Percentiles rank a stretch among this genome's conserved stretches.
These are phyloP conservation scores for Caenorhabditis wallacei DNA, from an alignment of 2,888 invertebrate species.

Conservation along the genomic window DNA sequence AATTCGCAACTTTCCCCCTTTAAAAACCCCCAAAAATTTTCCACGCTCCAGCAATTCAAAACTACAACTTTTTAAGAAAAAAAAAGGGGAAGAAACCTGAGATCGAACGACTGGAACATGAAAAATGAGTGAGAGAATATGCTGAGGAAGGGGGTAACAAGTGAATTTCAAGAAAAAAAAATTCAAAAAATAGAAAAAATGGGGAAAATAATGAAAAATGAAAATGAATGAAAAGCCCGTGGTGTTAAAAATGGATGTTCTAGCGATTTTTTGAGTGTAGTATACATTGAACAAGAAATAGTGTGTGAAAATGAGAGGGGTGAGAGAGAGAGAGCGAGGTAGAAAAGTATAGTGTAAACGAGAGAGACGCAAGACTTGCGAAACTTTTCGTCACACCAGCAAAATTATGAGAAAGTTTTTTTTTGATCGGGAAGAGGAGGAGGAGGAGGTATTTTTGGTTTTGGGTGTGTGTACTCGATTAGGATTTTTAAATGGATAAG, in stretches of 20 bases:
- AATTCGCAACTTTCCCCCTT: too few species aligned
- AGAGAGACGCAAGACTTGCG: constrained; percentile 27
- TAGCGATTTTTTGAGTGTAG: constrained; percentile 59
- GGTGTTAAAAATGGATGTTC: too few species aligned
- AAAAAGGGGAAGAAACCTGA: too few species aligned
- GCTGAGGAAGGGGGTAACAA: constrained; percentile 12
- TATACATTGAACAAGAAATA: constrained; percentile 8
- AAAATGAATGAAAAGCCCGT: too few species aligned
- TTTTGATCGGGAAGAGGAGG: constrained; percentile 22
- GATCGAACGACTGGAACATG: constrained; percentile 31
- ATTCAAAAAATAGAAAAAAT: too few species aligned
- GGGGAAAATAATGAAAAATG: constrained; percentile 39
- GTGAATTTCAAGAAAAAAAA: too few species aligned
- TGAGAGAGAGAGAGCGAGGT: constrained; percentile 26
- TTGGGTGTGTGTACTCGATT: constrained; percentile 51
- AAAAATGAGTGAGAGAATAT: constrained; percentile 33
- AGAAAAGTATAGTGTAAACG: constrained; percentile 17
- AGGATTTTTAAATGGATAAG: constrained; percentile 19
- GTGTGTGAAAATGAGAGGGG: constrained; percentile 12
- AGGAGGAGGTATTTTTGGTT: constrained; percentile 41
- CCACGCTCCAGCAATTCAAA: constrained; percentile 26
- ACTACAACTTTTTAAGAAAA: too few species aligned
- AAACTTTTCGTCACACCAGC: too few species aligned
- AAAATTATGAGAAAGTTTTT: too few species aligned
- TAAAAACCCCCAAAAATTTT: too few species aligned